These are phyloP conservation scores for Pemphigus obesinymphae DNA, from an alignment of 1,140 invertebrate species.

Conservation along the genomic window DNA sequence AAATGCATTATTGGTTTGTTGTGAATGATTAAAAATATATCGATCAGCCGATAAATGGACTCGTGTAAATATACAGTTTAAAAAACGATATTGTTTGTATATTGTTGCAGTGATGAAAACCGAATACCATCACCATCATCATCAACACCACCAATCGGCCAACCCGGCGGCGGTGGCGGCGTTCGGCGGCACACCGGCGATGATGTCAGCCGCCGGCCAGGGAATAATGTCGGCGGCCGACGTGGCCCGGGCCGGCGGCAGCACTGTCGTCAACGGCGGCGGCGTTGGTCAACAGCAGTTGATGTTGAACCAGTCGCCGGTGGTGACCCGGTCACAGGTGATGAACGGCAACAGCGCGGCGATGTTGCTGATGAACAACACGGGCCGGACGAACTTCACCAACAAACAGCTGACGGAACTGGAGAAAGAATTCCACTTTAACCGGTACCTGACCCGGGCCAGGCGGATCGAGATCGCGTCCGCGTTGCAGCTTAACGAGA, in stretches of 20 bases:
- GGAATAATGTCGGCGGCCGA: not conserved
- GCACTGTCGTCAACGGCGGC: not conserved
- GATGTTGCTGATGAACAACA: constrained; percentile 59
- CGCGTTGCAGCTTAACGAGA: constrained; percentile 92
- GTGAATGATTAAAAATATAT: no score
- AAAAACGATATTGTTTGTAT: not conserved
- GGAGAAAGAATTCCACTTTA: constrained; percentile 99
- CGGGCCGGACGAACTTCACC: constrained; percentile 94
- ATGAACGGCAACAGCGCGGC: constrained; percentile 23
- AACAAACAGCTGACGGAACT: constrained; percentile 98
- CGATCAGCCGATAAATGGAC: no score
- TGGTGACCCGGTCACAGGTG: constrained; percentile 4
- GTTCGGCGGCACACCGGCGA: not conserved
- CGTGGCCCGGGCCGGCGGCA: not conserved
- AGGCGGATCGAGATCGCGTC: constrained; percentile 96
- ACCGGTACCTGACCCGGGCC: constrained; percentile 95
- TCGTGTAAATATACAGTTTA: no score
- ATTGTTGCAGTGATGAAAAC: constrained; percentile 19
- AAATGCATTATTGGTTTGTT: no score
- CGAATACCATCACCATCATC: constrained; percentile 37
- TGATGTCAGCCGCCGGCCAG: not conserved
- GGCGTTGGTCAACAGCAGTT: not conserved
- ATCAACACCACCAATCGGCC: constrained; percentile 12
- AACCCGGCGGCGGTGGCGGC: constrained; percentile 10
- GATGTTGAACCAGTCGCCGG: constrained; percentile 22